Evolutionary conservation across 2,888 invertebrate species (phyloP).

Genomic region (Dolichopus griseipennis): DNA sequence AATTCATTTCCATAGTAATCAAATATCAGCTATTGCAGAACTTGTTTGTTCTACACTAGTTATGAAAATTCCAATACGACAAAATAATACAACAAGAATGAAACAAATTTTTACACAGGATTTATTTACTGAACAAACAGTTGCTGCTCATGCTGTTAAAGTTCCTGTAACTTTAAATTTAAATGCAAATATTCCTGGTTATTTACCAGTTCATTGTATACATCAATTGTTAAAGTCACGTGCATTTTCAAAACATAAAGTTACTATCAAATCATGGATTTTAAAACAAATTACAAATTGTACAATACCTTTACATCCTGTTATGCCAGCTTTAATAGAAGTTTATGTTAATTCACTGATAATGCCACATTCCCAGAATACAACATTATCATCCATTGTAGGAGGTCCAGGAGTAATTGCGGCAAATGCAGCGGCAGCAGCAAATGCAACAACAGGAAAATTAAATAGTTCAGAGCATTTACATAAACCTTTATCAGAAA

Average conservation of each 20-base stretch:
- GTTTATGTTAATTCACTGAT: constrained; percentile 91
- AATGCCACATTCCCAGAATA: constrained; percentile 42
- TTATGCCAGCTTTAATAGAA: constrained; percentile 85
- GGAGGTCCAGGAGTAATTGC: not conserved
- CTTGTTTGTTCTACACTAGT: constrained; percentile 88
- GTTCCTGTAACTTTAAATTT: constrained; percentile 87
- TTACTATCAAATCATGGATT: constrained; percentile 94
- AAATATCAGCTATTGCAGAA: constrained; percentile 85
- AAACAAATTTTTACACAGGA: constrained; percentile 93
- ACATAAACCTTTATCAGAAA: constrained; percentile 85
- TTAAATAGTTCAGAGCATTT: constrained; percentile 56
- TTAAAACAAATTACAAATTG: constrained; percentile 86
- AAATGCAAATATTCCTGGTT: constrained; percentile 81
- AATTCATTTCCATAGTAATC: constrained; percentile 94
- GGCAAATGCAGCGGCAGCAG: not conserved
- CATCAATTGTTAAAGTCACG: constrained; percentile 89
- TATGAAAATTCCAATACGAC: constrained; percentile 82
- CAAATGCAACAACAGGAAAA: constrained; percentile 44
- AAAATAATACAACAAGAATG: constrained; percentile 78
- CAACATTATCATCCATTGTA: constrained; percentile 28
- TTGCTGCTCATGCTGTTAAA: constrained; percentile 90
- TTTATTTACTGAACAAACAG: constrained; percentile 94
- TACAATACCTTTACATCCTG: constrained; percentile 84
- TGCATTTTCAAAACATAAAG: constrained; percentile 91
- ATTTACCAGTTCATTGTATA: constrained; percentile 92